A percentile compares a stretch with the other conserved stretches of the same genome.
Evolutionary conservation across 2,113 vertebrate species (phyloP).

Genomic region (Platysternon megacephalum): DNA sequence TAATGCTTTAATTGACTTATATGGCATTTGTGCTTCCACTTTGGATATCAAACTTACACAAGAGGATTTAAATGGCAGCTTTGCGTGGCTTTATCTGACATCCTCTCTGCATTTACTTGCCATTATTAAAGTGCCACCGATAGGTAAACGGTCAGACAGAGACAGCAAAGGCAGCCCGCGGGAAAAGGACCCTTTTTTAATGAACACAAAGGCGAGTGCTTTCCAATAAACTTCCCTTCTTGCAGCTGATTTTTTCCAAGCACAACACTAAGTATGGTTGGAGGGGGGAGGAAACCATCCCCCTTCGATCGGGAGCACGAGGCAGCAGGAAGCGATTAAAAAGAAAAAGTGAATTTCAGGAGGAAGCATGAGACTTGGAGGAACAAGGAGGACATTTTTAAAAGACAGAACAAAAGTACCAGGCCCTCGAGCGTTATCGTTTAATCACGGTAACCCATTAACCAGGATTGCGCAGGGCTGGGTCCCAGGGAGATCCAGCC

Average conservation of each 20-base stretch:
- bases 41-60: slow-evolving; percentile 56
- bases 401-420: neutral
- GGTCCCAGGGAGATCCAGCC: neutral
- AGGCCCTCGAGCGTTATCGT: neutral
- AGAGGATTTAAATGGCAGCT: slow-evolving; percentile 59
- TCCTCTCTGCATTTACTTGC: slow-evolving; percentile 33
- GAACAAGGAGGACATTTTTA: neutral
- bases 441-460: neutral
- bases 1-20: slow-evolving; percentile 81
- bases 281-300: fast-evolving
- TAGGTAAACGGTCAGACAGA: neutral
- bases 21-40: slow-evolving; percentile 58
- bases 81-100: neutral
- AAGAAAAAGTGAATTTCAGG: fast-evolving
- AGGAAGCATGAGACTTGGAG: neutral
- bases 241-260: neutral
- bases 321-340: neutral
- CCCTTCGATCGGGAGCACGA: neutral
- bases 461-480: neutral
- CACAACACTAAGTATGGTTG: neutral
- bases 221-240: neutral
- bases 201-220: slow-evolving; percentile 3
- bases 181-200: neutral
- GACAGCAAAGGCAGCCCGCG: neutral
- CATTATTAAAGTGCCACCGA: slow-evolving; percentile 14